A percentile compares a stretch with the other conserved stretches of the same genome.
These are phyloP conservation scores for Tanaodytes sp. DNA, from an alignment of 2,888 invertebrate species.

Conservation along the genomic window DNA sequence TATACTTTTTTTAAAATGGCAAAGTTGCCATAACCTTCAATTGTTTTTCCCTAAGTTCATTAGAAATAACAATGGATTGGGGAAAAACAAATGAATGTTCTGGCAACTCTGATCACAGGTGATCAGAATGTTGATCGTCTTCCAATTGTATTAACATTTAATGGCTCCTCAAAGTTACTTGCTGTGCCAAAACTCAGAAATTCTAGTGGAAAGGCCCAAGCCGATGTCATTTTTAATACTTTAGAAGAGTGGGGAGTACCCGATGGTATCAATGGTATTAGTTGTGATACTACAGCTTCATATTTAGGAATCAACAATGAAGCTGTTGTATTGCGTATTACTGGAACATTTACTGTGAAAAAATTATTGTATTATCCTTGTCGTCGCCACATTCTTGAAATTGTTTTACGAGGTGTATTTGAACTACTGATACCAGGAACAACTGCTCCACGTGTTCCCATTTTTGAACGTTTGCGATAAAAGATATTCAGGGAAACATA, in stretches of 20 bases:
- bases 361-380: conserved; percentile 34
- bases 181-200: conserved; percentile 21
- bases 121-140: conserved; percentile 20
- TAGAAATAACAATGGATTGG: too few relatives aligned
- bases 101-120: too few relatives aligned
- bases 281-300: conserved; percentile 34
- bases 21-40: too few relatives aligned
- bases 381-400: conserved; percentile 35
- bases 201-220: conserved; percentile 12
- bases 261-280: conserved; percentile 21
- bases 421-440: conserved; percentile 25
- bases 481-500: background rate
- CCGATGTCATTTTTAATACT: conserved; percentile 18
- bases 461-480: conserved; percentile 30
- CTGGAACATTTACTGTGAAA: too few relatives aligned
- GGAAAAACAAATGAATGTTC: too few relatives aligned
- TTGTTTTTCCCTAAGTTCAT: too few relatives aligned
- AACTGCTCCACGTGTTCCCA: conserved; percentile 19
- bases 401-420: conserved; percentile 25
- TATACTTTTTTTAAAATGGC: too few relatives aligned
- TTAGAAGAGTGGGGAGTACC: conserved; percentile 19
- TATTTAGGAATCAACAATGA: conserved; percentile 29
- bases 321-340: conserved; percentile 8
- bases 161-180: conserved; percentile 5
- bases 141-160: conserved; percentile 16